Percentiles rank a stretch among this genome's conserved stretches.
phyloP scores from a whole-genome alignment of 2,113 vertebrate species.

The Aleadryas rufinucha region DNA sequence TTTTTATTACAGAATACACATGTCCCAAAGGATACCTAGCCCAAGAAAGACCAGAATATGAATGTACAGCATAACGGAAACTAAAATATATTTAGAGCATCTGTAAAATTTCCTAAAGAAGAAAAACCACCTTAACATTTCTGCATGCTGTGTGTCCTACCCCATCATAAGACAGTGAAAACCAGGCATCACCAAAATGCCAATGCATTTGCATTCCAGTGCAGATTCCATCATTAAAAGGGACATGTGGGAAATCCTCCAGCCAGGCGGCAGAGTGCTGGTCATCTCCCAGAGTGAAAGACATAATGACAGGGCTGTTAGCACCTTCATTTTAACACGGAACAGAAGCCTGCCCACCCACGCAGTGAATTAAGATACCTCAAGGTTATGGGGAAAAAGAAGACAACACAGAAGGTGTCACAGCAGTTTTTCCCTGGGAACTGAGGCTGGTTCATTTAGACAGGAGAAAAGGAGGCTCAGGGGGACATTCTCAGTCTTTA shows the following conservation, averaged over 20 bases:
- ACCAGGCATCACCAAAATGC: not conserved
- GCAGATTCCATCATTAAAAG: not conserved
- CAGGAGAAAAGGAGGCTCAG: not conserved
- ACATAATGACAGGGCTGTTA: not conserved
- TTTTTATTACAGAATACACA: not conserved
- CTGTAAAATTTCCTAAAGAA: not conserved
- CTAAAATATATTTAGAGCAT: not conserved
- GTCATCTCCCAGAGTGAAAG: not conserved
- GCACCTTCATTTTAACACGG: not conserved
- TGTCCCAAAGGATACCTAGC: not conserved
- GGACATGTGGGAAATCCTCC: not conserved
- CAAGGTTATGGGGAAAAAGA: not conserved
- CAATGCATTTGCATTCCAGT: not conserved
- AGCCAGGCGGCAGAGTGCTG: not conserved
- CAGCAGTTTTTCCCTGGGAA: not conserved
- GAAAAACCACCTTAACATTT: not conserved
- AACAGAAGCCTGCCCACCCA: not conserved
- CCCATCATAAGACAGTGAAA: not conserved
- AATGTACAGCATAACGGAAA: not conserved
- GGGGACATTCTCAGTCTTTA: not conserved
- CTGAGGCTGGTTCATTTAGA: not conserved
- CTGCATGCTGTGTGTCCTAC: not conserved
- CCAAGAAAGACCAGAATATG: not conserved
- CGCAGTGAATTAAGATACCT: not conserved
- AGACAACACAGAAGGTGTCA: not conserved